A percentile compares a stretch with the other conserved stretches of the same genome.
Evolutionary conservation across 2,797 vertebrate species (phyloP).

Genomic region (Orestias chungarensis): DNA sequence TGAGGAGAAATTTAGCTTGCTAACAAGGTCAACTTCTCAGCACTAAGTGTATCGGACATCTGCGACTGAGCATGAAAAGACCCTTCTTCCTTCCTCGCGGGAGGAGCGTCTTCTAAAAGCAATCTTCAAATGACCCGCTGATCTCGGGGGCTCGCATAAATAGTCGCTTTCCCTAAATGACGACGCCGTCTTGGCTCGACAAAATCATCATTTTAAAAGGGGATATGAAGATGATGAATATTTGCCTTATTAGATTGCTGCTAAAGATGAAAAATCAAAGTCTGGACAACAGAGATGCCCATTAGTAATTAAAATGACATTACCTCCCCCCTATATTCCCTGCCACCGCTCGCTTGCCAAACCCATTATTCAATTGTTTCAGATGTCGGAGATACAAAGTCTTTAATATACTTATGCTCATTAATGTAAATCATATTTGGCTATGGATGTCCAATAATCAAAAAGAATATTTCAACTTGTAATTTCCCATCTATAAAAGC

Average conservation of each 20-base stretch:
- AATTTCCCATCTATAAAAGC: slow-evolving; percentile 75
- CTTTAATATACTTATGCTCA: slow-evolving; percentile 87
- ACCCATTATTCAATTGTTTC: slow-evolving; percentile 83
- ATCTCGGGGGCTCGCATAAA: slow-evolving; percentile 63
- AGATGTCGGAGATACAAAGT: slow-evolving; percentile 82
- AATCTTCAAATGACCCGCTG: slow-evolving; percentile 77
- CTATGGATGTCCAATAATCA: slow-evolving; percentile 90
- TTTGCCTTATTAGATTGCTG: slow-evolving; percentile 82
- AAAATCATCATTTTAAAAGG: slow-evolving; percentile 76
- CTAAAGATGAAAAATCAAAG: slow-evolving; percentile 82
- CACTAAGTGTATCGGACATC: slow-evolving; percentile 60
- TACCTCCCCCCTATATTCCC: slow-evolving; percentile 72
- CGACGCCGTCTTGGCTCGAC: slow-evolving; percentile 61
- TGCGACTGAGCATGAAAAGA: slow-evolving; percentile 54
- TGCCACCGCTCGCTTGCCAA: slow-evolving; percentile 70
- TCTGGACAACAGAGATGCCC: slow-evolving; percentile 79
- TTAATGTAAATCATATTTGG: slow-evolving; percentile 90
- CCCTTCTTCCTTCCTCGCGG: slow-evolving; percentile 47
- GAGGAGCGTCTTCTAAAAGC: slow-evolving; percentile 68
- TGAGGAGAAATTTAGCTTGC: slow-evolving; percentile 34
- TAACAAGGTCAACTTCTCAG: slow-evolving; percentile 62
- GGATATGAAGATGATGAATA: slow-evolving; percentile 81
- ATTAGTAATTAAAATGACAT: slow-evolving; percentile 86
- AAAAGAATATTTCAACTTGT: slow-evolving; percentile 85
- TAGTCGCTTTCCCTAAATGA: slow-evolving; percentile 75